phyloP scores from a whole-genome alignment of 1,140 invertebrate genomes.

The Drosophila lacertosa region DNA sequence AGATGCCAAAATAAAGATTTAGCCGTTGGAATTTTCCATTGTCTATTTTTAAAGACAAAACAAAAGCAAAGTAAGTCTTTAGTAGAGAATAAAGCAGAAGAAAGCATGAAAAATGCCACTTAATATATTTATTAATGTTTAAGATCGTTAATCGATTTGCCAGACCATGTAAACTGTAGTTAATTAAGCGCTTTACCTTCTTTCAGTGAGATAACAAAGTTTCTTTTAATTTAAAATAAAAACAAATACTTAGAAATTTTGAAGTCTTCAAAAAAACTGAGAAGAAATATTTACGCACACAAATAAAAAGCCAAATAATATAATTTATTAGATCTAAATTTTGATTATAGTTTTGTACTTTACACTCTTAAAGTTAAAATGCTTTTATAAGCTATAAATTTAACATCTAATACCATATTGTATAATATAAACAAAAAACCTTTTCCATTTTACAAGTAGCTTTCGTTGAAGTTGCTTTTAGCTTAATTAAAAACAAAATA shows the following conservation, averaged over 20 bases:
- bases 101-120: constrained; percentile 25
- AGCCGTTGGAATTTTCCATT: constrained; percentile 7
- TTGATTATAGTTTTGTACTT: too few species aligned
- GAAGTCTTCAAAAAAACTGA: not conserved
- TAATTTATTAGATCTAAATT: too few species aligned
- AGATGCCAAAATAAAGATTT: constrained; percentile 2
- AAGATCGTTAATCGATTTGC: not conserved
- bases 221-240: too few species aligned
- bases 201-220: not conserved
- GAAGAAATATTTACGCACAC: not conserved
- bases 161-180: constrained; percentile 15
- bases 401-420: not conserved
- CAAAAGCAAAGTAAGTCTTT: not conserved
- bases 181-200: constrained; percentile 2
- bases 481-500: constrained; percentile 4
- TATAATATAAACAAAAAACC: not conserved
- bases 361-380: too few species aligned
- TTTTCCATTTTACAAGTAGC: not conserved
- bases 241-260: too few species aligned
- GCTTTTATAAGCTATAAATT: too few species aligned
- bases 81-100: constrained; percentile 1
- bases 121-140: constrained; percentile 7
- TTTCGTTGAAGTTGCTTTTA: constrained; percentile 11
- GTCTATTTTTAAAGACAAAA: constrained; percentile 9
- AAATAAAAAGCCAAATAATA: too few species aligned